Evolutionary conservation across 2,113 vertebrate species (phyloP), one percentile per base, ranked within the genome.

Genomic region (Corythaixoides concolor): DNA sequence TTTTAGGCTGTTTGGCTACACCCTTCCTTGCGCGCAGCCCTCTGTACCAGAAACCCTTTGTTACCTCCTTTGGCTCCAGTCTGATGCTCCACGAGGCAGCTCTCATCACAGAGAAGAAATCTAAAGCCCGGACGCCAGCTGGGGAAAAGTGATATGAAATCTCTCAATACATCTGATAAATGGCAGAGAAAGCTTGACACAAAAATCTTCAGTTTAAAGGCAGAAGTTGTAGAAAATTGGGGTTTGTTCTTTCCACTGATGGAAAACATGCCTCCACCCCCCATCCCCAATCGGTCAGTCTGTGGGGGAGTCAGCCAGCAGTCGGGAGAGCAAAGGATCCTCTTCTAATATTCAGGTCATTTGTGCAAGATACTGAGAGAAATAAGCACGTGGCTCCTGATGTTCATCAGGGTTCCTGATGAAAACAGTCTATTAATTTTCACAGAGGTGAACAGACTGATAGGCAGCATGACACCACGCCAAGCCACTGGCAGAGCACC

Each of bases 31-130:
- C 1, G 3, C 1, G 2, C 16, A 85, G 70, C 37, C n/a, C 47
- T 74, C 8, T 41, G 19, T 33, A 41, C 0, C 1, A 73, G 37
- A 83, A 76, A 68, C 0, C 0, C 62, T 56, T 9, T 2, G 5
- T 59, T 18, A 45, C 35, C 30, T 80, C 23, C 35, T 62, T 15
- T 52, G 35, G 47, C 75, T 83, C 68, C 83, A 30, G 24, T 14
- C 27, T 35, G 7, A 5, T 1, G 33, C 5, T 30, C 8, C 27
- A 26, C 62, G 2, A 8, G 50, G 62, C 66, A 75, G n/a, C 62
- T 76, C 85, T 73, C 19, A 7, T 10, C 58, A 47, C 43, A 56
- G 32, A 60, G 20, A 10, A 18, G 28, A 62, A 52, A 82, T 53
- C 37, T 24, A 69, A 90, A 73, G 24, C 45, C 13, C 3, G 32